A percentile compares a stretch with the other conserved stretches of the same genome.
phyloP scores from a whole-genome alignment of 2,797 vertebrate species.

The Alectoris magna region DNA sequence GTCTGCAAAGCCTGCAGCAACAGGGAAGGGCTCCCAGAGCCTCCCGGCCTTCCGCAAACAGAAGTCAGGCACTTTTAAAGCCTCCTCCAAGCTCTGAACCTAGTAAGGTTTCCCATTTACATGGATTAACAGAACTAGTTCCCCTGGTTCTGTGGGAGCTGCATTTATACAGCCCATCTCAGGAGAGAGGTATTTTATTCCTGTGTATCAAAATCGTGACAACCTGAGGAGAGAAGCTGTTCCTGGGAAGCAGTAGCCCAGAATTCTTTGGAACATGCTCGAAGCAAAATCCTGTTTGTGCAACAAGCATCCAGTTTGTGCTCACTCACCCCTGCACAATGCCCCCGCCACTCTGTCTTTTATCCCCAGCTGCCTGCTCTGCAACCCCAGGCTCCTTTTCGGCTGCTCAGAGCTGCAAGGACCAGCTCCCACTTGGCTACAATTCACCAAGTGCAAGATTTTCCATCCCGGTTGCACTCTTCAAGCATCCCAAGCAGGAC shows the following conservation, averaged over 20 bases:
- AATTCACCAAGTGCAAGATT: background rate
- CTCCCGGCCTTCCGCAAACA: background rate
- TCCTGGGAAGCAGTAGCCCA: background rate
- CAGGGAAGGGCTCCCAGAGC: background rate
- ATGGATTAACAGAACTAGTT: background rate
- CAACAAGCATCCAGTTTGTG: background rate
- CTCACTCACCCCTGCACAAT: background rate
- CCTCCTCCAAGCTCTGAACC: background rate
- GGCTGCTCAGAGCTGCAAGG: fast-evolving
- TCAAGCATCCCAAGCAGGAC: background rate
- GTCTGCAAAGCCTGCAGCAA: background rate
- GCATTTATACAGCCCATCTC: background rate
- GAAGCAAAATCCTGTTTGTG: slow-evolving; percentile 7
- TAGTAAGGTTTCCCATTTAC: background rate
- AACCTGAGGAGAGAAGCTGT: background rate
- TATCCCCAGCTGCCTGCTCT: background rate
- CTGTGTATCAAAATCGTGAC: background rate
- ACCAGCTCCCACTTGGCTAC: background rate
- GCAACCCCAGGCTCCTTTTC: background rate
- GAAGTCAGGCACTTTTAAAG: background rate
- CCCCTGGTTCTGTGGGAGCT: background rate
- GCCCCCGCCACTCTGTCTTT: background rate
- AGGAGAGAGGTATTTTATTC: background rate
- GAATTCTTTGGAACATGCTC: slow-evolving; percentile 24
- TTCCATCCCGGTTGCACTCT: background rate